Evolutionary conservation across 2,888 invertebrate species (phyloP), one percentile per base, ranked within the genome.

Genomic region (Heteromurus nitidus): DNA sequence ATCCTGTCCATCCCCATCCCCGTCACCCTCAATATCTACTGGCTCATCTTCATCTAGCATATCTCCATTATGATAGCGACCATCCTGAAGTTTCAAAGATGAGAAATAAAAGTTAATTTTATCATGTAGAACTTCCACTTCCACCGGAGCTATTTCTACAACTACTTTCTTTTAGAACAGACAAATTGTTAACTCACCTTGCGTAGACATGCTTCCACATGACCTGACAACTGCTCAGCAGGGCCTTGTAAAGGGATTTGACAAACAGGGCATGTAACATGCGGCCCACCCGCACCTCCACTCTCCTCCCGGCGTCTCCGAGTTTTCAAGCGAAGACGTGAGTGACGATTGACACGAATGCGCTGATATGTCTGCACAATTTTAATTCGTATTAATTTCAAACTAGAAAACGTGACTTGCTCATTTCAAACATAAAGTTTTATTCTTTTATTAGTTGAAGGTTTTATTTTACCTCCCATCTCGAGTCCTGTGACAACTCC

Each of bases 231-330:
- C 90, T 94, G 91, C 89, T 93, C 91, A 76, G 92, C 88, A 18
- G 93, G 92, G 1, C 92, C 91, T 69, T 91, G 90, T 16, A 92
- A 88, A 82, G 92, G 92, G 47, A 92, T 92, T 88, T 93, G 95
- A 89, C 96, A 97, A 3, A 96, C 93, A 0, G 96, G 96, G 88
- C 96, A 97, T 18, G 92, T 90, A 0, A 93, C 91, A 88, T 93
- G 93, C n/a, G 86, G 81, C 3, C 80, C 80, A 22, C 83, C 82
- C 36, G 81, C 84, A 2, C 85, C 86, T 20, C 85, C 84, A 55
- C 86, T 86, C 84, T 93, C 92, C 60, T 91, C 91, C 88, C 93
- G 92, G 82, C 93, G 90, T 89, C 94, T 94, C 80, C 93, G 91
- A 80, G 93, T 92, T 88, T 94, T 94, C 83, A 93, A 90, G 86